These are phyloP conservation scores for Petroica traversi DNA, from an alignment of 2,113 vertebrate species.

Conservation along the genomic window DNA sequence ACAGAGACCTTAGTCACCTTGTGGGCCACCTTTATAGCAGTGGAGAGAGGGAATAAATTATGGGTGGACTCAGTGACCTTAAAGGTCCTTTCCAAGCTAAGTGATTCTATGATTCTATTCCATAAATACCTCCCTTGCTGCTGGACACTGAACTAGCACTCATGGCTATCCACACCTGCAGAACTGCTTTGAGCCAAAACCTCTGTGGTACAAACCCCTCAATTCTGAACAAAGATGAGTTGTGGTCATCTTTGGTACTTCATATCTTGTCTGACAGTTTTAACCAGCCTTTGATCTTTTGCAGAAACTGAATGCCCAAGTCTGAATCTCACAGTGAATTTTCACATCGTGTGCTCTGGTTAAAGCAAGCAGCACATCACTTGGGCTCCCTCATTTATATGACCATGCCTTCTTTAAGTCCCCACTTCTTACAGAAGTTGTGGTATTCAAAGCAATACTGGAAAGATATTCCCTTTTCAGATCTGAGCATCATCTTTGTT, in stretches of 20 bases:
- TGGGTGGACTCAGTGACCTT: background rate
- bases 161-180: background rate
- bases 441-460: background rate
- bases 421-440: background rate
- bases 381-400: background rate
- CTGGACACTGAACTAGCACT: background rate
- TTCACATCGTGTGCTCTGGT: background rate
- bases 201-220: background rate
- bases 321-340: background rate
- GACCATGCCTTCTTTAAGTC: rapidly evolving
- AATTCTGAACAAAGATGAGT: background rate
- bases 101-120: background rate
- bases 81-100: background rate
- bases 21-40: rapidly evolving
- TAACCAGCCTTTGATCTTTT: background rate
- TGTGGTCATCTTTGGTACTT: background rate
- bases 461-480: background rate
- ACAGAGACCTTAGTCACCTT: background rate
- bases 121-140: background rate
- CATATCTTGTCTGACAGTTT: background rate
- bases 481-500: background rate
- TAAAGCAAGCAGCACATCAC: background rate
- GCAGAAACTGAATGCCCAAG: background rate
- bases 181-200: background rate
- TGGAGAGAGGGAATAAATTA: background rate